Evolutionary conservation across 92 coral and sea anemone genomes (phyloP), one percentile per base, ranked within the genome.

Genomic region (Bergia sp.): DNA sequence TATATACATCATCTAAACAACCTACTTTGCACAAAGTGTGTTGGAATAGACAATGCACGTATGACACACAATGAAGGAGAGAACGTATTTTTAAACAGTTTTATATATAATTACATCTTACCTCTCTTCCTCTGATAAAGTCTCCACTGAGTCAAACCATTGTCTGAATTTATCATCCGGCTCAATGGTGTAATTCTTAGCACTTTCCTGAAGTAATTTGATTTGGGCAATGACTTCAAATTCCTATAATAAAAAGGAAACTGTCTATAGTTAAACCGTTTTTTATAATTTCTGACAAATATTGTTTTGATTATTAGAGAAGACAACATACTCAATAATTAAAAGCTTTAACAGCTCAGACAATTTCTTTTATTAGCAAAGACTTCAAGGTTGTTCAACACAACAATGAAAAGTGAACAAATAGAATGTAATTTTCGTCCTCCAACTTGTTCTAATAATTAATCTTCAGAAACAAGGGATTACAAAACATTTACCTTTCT

Each of bases 161-260:
- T 21, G 92, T 83, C 99, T 85, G 87, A 97, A 95, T 40, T 88
- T 88, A 29, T 93, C 91, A 86, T 97, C 92, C 3, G 98, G 97
- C 39, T 85, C 86, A 69, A 97, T 91, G 64, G 85, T 84, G 81
- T 97, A 97, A 88, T 97, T 97, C 86, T 97, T 97, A n/a, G 99
- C 99, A 7, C 98, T 94, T 90, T 94, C 98, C 86, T 97, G 99
- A 3, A 97, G 82, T 53, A 97, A 90, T 82, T 92, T 97, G 94
- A 97, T 97, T 77, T 97, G 99, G 43, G 99, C 99, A 49, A 97
- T 97, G 50, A 97, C 83, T 85, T 97, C 98, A 90, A 97, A 97
- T 81, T 97, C 99, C 99, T 97, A 73, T 4, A 74, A 41, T 49
- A 84, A 40, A 77, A 80, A 49, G 5, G 45, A 81, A 74, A 45